Conservation (phyloP, 2,797 vertebrate genomes). For the Iguana delicatissima region DNA sequence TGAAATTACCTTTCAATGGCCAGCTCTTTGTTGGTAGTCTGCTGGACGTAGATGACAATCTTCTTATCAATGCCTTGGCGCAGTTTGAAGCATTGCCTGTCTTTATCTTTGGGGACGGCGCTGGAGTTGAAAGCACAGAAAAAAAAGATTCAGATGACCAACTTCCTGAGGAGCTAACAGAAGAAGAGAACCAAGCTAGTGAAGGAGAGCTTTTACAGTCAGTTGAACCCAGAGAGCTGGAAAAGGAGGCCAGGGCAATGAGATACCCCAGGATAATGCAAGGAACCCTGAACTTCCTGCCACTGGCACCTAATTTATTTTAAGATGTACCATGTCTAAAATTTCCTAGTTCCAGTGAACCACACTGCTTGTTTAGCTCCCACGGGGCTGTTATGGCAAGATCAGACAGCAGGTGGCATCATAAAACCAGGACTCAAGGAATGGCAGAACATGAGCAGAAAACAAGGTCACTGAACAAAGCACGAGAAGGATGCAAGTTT, state of each 20-base stretch:
- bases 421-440: no score
- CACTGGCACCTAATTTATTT: background rate
- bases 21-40: conserved; percentile 97
- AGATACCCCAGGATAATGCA: background rate
- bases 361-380: no score
- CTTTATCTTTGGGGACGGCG: conserved; percentile 98
- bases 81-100: conserved; percentile 97
- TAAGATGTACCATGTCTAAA: background rate
- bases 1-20: conserved; percentile 93
- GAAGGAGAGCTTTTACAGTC: background rate
- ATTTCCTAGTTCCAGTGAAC: background rate
- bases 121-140: conserved; percentile 75
- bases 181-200: background rate
- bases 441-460: background rate
- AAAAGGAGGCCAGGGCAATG: background rate
- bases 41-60: conserved; percentile 97
- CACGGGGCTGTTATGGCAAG: background rate
- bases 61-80: conserved; percentile 98
- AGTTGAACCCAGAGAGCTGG: background rate
- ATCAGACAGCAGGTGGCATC: background rate
- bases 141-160: rapidly evolving
- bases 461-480: background rate
- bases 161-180: background rate
- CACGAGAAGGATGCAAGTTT: background rate
- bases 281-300: background rate